These are phyloP conservation scores for Dynastes maya DNA, from an alignment of 2,888 invertebrate species.

Conservation along the genomic window DNA sequence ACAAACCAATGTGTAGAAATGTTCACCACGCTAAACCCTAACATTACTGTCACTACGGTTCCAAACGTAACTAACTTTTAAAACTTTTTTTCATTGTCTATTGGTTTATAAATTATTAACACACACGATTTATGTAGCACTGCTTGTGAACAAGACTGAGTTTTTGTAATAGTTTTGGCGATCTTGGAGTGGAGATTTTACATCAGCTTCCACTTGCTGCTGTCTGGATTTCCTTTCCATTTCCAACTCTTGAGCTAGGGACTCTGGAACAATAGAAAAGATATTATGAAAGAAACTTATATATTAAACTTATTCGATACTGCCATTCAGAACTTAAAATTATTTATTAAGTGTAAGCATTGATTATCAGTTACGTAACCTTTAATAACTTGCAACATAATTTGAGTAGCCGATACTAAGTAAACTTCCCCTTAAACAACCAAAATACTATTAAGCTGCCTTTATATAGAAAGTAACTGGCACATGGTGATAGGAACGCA, in stretches of 20 bases:
- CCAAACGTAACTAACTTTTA: slow-evolving; percentile 41
- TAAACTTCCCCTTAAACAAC: too few species aligned
- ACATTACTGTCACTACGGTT: slow-evolving; percentile 40
- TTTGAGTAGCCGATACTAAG: too few species aligned
- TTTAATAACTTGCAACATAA: too few species aligned
- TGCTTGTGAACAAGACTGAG: slow-evolving; percentile 91
- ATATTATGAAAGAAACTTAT: background rate
- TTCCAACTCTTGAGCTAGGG: slow-evolving; percentile 89
- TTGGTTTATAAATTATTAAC: background rate
- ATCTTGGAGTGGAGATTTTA: slow-evolving; percentile 89
- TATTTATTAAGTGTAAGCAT: too few species aligned
- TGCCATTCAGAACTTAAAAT: background rate
- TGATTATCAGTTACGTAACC: too few species aligned
- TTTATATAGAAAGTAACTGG: too few species aligned
- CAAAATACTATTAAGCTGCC: too few species aligned
- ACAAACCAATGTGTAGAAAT: slow-evolving; percentile 24
- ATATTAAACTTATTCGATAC: background rate
- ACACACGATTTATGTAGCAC: slow-evolving; percentile 78
- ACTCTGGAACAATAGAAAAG: slow-evolving; percentile 77
- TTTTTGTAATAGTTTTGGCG: slow-evolving; percentile 90
- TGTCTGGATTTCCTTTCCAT: slow-evolving; percentile 90
- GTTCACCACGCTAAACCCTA: slow-evolving; percentile 27
- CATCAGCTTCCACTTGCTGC: slow-evolving; percentile 85
- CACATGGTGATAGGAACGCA: too few species aligned
- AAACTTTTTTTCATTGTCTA: background rate